Evolutionary conservation across 1,140 invertebrate genomes (phyloP).

Genomic region (Aphis craccivora): DNA sequence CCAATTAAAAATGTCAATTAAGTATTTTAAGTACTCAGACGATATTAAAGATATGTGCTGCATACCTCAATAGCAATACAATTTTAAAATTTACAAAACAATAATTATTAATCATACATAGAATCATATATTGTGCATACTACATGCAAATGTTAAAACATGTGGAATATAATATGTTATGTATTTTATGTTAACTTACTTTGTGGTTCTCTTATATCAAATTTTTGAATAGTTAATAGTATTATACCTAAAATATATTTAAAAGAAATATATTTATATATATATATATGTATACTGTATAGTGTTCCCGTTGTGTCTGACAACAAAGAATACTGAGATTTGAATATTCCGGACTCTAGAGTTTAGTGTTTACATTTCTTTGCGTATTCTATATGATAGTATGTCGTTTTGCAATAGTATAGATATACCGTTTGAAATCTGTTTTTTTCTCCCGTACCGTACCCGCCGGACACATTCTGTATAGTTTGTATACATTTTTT

Average conservation of each 20-base stretch:
- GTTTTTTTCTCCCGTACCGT: constrained; percentile 4
- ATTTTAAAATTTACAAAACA: background rate
- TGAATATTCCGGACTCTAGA: background rate
- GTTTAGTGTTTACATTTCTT: background rate
- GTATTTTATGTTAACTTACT: background rate
- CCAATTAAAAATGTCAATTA: too few species aligned
- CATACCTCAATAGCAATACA: too few species aligned
- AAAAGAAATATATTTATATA: too few species aligned
- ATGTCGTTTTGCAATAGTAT: background rate
- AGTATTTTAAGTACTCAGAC: too few species aligned
- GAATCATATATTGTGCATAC: too few species aligned
- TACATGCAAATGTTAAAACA: too few species aligned
- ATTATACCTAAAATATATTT: too few species aligned
- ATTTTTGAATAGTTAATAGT: background rate
- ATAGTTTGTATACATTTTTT: background rate
- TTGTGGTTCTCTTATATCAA: background rate
- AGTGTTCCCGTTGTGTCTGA: too few species aligned
- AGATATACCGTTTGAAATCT: background rate
- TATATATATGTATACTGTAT: too few species aligned
- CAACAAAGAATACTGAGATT: background rate
- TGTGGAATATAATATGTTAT: too few species aligned
- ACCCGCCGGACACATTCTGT: background rate
- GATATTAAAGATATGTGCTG: background rate
- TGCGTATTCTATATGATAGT: background rate
- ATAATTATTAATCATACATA: background rate